These are phyloP conservation scores for Rhodophaea formosa DNA, from an alignment of 2,888 invertebrate species.

Conservation along the genomic window DNA sequence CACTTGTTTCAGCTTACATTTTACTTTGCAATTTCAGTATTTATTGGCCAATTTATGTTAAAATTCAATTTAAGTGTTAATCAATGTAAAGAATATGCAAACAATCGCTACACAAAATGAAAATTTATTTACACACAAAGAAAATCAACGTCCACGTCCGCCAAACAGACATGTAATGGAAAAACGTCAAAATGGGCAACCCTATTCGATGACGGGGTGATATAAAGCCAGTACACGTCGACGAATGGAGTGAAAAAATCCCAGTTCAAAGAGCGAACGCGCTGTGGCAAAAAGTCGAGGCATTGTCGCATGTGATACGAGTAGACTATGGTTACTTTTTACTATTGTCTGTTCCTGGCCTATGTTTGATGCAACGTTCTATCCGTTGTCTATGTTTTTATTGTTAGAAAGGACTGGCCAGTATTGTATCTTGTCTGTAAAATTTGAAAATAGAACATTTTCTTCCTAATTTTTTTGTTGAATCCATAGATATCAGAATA, in stretches of 20 bases:
- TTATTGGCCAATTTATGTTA: background rate
- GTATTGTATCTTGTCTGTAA: background rate
- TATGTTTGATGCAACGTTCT: conserved; percentile 16
- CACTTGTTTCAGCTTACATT: background rate
- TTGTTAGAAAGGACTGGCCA: background rate
- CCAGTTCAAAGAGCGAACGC: conserved; percentile 75
- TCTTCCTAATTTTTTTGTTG: background rate
- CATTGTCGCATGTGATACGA: conserved; percentile 55
- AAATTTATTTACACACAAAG: conserved; percentile 15
- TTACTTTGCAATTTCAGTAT: background rate
- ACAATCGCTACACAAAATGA: conserved; percentile 23
- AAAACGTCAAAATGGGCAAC: conserved; percentile 41
- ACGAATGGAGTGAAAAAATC: conserved; percentile 75
- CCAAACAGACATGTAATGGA: conserved; percentile 14
- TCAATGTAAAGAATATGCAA: background rate
- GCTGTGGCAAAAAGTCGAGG: conserved; percentile 59
- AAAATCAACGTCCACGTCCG: conserved; percentile 19
- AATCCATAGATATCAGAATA: too few relatives aligned
- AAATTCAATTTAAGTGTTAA: conserved; percentile 13
- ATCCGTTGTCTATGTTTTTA: conserved; percentile 5
- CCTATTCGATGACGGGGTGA: conserved; percentile 59
- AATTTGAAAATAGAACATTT: background rate
- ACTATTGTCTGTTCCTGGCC: conserved; percentile 20
- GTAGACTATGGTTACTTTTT: conserved; percentile 26
- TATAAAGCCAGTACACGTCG: conserved; percentile 57